phyloP scores from a whole-genome alignment of 2,888 invertebrate species.

The Hypercompe scribonia region DNA sequence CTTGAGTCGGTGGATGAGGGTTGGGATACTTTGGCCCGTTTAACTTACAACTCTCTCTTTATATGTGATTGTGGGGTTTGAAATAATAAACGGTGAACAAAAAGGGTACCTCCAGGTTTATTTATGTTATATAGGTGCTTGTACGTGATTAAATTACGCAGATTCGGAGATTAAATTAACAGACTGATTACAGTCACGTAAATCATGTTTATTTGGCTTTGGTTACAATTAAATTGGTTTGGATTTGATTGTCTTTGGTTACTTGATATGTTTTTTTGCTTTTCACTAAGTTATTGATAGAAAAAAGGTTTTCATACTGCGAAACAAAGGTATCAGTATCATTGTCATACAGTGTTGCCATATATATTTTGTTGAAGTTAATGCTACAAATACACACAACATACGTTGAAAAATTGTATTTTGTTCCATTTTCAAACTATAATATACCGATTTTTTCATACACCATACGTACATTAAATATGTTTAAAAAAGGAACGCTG shows the following conservation, averaged over 20 bases:
- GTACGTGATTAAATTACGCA: not conserved
- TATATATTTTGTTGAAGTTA: no score
- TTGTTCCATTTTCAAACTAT: not conserved
- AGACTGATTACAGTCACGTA: not conserved
- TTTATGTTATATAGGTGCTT: slow-evolving; percentile 12
- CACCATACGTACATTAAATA: not conserved
- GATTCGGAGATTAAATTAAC: slow-evolving; percentile 1
- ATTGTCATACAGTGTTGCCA: no score
- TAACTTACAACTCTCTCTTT: slow-evolving; percentile 25
- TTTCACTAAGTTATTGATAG: not conserved
- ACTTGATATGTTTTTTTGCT: not conserved
- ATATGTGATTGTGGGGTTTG: slow-evolving; percentile 10
- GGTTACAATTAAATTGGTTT: not conserved
- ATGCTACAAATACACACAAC: not conserved
- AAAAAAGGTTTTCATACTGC: no score
- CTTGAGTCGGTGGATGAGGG: slow-evolving; percentile 36
- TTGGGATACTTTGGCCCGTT: slow-evolving; percentile 45
- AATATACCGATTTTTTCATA: not conserved
- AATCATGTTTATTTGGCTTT: slow-evolving; percentile 1
- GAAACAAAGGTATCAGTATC: no score
- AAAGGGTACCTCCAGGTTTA: slow-evolving; percentile 12
- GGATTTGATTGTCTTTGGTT: not conserved
- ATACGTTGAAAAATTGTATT: not conserved
- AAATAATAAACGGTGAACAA: slow-evolving; percentile 17
- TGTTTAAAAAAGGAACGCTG: not conserved